Evolutionary conservation across 2,113 vertebrate species (phyloP).

Genomic region (Cynocephalus volans): DNA sequence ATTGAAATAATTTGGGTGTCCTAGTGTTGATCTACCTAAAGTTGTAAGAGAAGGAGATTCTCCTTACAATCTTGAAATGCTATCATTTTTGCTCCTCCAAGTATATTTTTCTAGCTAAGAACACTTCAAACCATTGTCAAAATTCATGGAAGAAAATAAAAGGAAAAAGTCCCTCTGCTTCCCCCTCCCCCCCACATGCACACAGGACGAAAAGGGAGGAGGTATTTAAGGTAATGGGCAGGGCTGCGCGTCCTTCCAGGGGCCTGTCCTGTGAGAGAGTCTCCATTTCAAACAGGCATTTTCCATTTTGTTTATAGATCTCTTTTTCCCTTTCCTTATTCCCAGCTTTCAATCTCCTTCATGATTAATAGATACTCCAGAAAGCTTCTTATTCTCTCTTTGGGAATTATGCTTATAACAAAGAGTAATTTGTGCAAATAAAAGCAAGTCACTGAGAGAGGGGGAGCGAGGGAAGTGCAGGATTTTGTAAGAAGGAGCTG

Average conservation of each 20-base stretch:
- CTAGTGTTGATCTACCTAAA: conserved; percentile 5
- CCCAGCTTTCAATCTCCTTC: conserved; percentile 67
- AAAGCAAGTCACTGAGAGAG: not conserved
- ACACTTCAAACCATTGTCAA: conserved; percentile 27
- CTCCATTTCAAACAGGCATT: conserved; percentile 13
- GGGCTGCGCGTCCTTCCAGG: not conserved
- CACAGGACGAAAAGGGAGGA: not conserved
- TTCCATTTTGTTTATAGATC: conserved; percentile 36
- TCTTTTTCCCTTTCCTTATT: conserved; percentile 31
- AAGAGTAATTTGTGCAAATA: conserved; percentile 61
- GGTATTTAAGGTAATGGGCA: not conserved
- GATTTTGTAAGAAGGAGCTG: not conserved
- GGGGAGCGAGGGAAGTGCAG: not conserved
- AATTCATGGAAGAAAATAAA: conserved; percentile 32
- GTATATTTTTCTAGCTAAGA: conserved; percentile 36
- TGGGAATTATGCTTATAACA: conserved; percentile 74
- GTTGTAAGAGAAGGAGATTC: conserved; percentile 33
- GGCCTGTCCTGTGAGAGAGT: not conserved
- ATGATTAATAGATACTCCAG: conserved; percentile 65
- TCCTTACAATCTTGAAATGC: conserved; percentile 11
- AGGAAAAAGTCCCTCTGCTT: not conserved
- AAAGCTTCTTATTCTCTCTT: conserved; percentile 74
- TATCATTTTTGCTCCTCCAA: conserved; percentile 38
- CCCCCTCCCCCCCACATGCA: rapidly evolving
- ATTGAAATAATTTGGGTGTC: conserved; percentile 64